Percentiles rank a stretch among this genome's conserved stretches.
phyloP scores from a whole-genome alignment of 2,888 invertebrate species.

The Perizoma affinitatum region DNA sequence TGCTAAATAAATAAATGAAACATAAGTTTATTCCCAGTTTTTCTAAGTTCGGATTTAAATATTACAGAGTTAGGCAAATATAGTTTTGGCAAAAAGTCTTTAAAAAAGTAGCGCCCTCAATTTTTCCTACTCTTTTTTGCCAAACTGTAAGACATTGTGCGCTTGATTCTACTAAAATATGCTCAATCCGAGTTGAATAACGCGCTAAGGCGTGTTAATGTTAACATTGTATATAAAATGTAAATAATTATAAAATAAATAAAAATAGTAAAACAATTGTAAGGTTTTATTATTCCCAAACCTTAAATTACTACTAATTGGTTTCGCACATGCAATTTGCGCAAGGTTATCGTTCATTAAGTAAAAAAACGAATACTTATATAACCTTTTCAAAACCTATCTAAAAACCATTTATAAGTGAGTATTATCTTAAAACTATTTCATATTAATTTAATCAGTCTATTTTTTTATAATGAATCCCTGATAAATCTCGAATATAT shows the following conservation, averaged over 20 bases:
- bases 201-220: slow-evolving; percentile 63
- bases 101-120: too few relatives aligned
- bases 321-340: too few relatives aligned
- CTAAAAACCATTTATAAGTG: too few relatives aligned
- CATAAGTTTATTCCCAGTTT: neutral
- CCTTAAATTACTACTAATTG: neutral
- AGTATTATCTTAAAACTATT: too few relatives aligned
- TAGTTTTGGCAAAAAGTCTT: too few relatives aligned
- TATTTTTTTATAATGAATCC: slow-evolving; percentile 1
- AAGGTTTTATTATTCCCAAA: slow-evolving; percentile 12
- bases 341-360: too few relatives aligned
- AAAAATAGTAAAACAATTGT: slow-evolving; percentile 59
- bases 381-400: too few relatives aligned
- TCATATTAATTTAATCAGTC: slow-evolving; percentile 22
- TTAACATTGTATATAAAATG: slow-evolving; percentile 80
- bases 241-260: slow-evolving; percentile 76
- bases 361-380: too few relatives aligned
- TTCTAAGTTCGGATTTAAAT: neutral
- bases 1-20: slow-evolving; percentile 1
- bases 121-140: too few relatives aligned
- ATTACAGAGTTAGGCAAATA: neutral
- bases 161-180: slow-evolving; percentile 48
- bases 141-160: slow-evolving; percentile 15
- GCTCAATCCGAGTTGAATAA: slow-evolving; percentile 69
- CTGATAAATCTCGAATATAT: too few relatives aligned